A percentile compares a stretch with the other conserved stretches of the same genome.
Evolutionary conservation across 2,797 vertebrate genomes (phyloP).

Genomic region (Lutjanus argentimaculatus): DNA sequence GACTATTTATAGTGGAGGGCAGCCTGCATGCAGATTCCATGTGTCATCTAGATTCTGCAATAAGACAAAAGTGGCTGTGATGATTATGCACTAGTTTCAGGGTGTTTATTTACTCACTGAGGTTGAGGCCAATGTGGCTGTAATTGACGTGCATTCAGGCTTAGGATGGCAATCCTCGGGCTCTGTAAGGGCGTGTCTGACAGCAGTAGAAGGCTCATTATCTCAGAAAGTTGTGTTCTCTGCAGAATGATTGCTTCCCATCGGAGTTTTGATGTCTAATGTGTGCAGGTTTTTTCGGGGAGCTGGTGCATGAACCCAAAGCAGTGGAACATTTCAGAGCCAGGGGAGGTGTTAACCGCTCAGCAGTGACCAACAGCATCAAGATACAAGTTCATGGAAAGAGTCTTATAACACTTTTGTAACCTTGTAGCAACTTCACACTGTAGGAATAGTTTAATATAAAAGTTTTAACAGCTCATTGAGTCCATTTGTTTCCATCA

Average conservation of each 20-base stretch:
- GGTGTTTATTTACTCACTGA: constrained; percentile 85
- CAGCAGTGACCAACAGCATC: constrained; percentile 1
- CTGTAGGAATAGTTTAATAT: neutral
- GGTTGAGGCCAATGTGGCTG: constrained; percentile 71
- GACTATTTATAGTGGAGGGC: constrained; percentile 83
- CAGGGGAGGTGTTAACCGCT: constrained; percentile 10
- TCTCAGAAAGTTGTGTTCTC: constrained; percentile 9
- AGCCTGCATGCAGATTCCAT: constrained; percentile 75
- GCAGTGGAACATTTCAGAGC: constrained; percentile 13
- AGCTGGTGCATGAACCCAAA: constrained; percentile 21
- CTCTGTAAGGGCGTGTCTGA: constrained; percentile 43
- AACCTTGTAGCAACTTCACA: neutral
- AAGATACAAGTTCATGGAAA: constrained; percentile 18
- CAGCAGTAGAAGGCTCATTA: constrained; percentile 25
- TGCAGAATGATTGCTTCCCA: constrained; percentile 4
- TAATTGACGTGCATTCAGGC: constrained; percentile 79
- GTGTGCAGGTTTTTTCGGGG: neutral
- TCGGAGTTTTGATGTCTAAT: neutral
- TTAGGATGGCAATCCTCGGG: constrained; percentile 66
- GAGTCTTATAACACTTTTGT: constrained; percentile 10
- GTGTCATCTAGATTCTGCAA: constrained; percentile 74
- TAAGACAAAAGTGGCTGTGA: constrained; percentile 74
- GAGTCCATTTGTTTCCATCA: constrained; percentile 1
- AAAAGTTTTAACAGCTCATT: constrained; percentile 13
- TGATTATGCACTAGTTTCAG: constrained; percentile 77